Evolutionary conservation across 2,888 invertebrate species (phyloP), one percentile per base, ranked within the genome.

Genomic region (Drosophila vallismaia): DNA sequence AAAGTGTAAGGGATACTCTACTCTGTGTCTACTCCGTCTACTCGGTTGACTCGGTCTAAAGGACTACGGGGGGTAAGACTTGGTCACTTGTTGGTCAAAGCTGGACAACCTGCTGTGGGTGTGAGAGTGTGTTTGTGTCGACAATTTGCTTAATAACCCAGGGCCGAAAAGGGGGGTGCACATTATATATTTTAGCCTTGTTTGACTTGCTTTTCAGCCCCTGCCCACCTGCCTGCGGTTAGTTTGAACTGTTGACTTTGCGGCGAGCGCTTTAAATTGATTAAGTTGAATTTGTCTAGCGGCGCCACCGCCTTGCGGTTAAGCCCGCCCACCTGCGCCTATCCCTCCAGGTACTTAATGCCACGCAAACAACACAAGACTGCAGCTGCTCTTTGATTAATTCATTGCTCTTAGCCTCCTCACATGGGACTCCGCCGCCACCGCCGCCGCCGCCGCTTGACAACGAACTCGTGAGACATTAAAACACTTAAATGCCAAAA

Each of bases 261-360:
- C 66, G 88, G 82, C 76, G 54, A 79, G 83, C 88, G 87, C 83
- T 82, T 82, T 82, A 82, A 82, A 87, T 82, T 82, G 88, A 82
- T 82, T 87, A 87, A 87, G 88, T 85, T 87, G 74, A 87, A 79
- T 88, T 82, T 85, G 86, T 82, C 88, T 81, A 85, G 79, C 54
- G 78, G 67, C 63, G 60, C 66, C 74, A 53, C 67, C 75, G 60
- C 60, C 67, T 56, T 70, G 73, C 70, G 67, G 67, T 68, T 69
- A 62, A 29, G n/a, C 7, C 31, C 3, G 12, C 24, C 42, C n/a
- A 40, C 53, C 68, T 52, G 53, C 68, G 68, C 12, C 29, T 10
- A 14, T 57, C n/a, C 51, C 58, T 14, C 19, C 55, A 58, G 38
- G 69, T 72, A 86, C 85, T 81, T 77, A 72, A 84, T 80, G 81